Evolutionary conservation across 2,888 invertebrate genomes (phyloP).

Genomic region (Chloroclysta siterata): DNA sequence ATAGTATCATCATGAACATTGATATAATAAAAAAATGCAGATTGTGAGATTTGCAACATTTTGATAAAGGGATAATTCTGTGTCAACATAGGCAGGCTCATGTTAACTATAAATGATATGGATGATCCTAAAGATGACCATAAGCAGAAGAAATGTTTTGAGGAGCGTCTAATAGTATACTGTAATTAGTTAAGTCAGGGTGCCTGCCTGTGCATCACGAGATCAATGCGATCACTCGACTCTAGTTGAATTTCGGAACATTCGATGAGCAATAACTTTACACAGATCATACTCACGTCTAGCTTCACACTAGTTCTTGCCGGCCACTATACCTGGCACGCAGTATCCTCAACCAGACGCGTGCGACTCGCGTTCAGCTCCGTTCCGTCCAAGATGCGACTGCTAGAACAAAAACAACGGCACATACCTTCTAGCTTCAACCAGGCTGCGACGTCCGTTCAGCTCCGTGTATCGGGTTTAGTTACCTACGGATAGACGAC

Average conservation of each 20-base stretch:
- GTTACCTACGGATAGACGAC: not conserved
- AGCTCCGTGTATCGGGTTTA: not conserved
- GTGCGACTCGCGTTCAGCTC: not conserved
- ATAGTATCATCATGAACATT: constrained; percentile 35
- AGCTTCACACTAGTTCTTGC: not conserved
- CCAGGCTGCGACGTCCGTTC: not conserved
- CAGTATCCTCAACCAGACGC: not conserved
- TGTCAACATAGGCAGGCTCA: no score
- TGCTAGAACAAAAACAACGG: no score
- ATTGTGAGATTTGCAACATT: no score
- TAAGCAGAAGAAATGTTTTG: no score
- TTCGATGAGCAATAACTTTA: not conserved
- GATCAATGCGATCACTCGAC: not conserved
- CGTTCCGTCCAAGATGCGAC: no score
- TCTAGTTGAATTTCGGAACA: not conserved
- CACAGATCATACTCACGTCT: not conserved
- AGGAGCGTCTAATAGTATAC: no score
- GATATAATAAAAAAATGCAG: not conserved
- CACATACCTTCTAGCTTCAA: no score
- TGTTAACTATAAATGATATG: no score
- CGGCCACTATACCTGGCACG: not conserved
- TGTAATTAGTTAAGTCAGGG: not conserved
- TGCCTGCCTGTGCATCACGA: not conserved
- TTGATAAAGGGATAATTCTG: no score
- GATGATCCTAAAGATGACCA: no score